Conservation (phyloP, 2,797 vertebrate genomes). For the Alca torda region DNA sequence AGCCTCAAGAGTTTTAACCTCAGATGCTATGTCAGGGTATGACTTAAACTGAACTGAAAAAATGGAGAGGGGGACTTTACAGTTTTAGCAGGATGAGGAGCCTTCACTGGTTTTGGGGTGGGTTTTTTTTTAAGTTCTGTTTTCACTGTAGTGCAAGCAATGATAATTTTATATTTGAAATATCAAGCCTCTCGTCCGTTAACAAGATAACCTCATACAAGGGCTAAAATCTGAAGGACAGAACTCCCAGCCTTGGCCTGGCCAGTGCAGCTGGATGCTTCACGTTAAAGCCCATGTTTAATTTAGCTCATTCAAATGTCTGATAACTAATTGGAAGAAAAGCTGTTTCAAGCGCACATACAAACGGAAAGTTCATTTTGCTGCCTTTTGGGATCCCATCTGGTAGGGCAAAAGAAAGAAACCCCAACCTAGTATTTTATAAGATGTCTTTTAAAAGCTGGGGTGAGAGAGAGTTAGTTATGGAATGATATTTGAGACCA, state of each 20-base stretch:
- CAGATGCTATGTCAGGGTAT: background rate
- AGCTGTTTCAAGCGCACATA: background rate
- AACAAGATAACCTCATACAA: background rate
- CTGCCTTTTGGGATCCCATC: background rate
- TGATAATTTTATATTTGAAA: background rate
- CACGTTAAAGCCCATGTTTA: background rate
- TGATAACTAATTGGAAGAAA: background rate
- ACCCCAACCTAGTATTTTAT: background rate
- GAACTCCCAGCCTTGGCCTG: background rate
- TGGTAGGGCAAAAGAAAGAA: background rate
- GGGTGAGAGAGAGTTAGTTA: background rate
- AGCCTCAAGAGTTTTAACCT: background rate
- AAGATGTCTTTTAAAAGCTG: background rate
- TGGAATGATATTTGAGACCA: background rate
- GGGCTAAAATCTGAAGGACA: background rate
- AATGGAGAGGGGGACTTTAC: background rate
- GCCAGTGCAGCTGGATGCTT: background rate
- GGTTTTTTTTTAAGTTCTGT: background rate
- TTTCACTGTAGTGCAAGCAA: background rate
- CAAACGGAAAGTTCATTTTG: background rate
- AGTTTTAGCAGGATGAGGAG: background rate
- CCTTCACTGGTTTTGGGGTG: background rate
- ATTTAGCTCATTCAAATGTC: background rate
- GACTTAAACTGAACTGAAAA: background rate
- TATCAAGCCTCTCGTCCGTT: background rate